Base-by-base conservation (phyloP, 1,140 invertebrate species). In the Chlorops oryzae region DNA sequence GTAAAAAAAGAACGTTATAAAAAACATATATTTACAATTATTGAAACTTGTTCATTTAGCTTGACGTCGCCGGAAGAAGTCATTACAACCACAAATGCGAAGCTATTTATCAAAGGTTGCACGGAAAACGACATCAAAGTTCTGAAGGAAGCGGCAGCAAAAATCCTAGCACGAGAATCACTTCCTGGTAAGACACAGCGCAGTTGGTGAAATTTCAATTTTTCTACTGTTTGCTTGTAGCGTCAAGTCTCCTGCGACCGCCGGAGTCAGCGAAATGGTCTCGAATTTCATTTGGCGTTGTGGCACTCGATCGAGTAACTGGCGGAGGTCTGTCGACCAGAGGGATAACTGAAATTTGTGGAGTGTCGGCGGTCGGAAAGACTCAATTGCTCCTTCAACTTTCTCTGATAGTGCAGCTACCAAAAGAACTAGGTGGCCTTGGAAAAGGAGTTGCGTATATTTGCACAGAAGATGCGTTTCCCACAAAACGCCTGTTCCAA, bases 321-420 rank as follows among this genome's bases (percentile, higher is more conserved):
- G 63, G 73, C 59, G 90, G 89, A 25, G 90, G 90, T n/a, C 77
- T 92, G 43, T 71, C 81, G 22, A 76, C 74, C 50, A 78, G 80
- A 49, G 84, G 86, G 18, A 80, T 95, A 13, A 89, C 86, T 40
- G 90, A 95, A 77, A 79, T 95, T 61, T 83, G 81, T 72, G 91
- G 90, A 12, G 81, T 84, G 67, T 86, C 88, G 73, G 86, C 86
- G 7, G 78, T 78, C 58, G 90, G 90, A 15, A 95, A 93, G 76
- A 90, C 89, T 1, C 91, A 94, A 73, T 61, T 93, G 13, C 86
- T 83, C 57, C 66, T 95, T 22, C 88, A 92, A 72, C 63, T 90
- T 4, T 73, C 78, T 28, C 37, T 75, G 10, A 59, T 61, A n/a
- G 59, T 70, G 12, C 74, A 76, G 49, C 38, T 75, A 23, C 64